Evolutionary conservation across 2,888 invertebrate species (phyloP).

Genomic region (Lagria hirta): DNA sequence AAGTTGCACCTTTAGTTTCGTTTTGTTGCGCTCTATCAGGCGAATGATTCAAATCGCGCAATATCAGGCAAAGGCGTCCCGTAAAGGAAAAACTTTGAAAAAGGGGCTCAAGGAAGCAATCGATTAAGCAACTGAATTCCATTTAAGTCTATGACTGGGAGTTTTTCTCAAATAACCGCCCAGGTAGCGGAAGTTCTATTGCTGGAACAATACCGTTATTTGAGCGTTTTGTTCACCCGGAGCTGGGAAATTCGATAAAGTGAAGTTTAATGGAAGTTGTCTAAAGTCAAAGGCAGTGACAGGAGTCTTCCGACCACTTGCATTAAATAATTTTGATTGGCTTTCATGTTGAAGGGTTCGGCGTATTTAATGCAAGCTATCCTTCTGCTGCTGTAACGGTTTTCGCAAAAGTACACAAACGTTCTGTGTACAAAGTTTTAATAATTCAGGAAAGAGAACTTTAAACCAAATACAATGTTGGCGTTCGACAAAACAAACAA

Average conservation of each 20-base stretch:
- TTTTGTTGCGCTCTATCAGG: slow-evolving; percentile 10
- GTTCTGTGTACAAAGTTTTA: too few species aligned
- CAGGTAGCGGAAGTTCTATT: slow-evolving; percentile 19
- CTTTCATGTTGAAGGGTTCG: too few species aligned
- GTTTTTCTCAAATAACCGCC: slow-evolving; percentile 21
- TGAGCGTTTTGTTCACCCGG: slow-evolving; percentile 19
- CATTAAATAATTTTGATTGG: slow-evolving; percentile 14
- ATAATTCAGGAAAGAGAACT: too few species aligned
- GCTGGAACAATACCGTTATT: slow-evolving; percentile 20
- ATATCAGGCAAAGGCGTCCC: slow-evolving; percentile 12
- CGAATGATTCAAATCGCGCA: slow-evolving; percentile 9
- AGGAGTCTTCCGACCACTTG: slow-evolving; percentile 5
- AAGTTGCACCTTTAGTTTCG: slow-evolving; percentile 10
- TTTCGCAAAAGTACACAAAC: too few species aligned
- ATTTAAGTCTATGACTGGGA: slow-evolving; percentile 20
- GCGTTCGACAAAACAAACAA: too few species aligned
- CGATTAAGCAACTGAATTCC: slow-evolving; percentile 18
- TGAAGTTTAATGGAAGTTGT: slow-evolving; percentile 21
- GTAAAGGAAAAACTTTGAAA: slow-evolving; percentile 6
- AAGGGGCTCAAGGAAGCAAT: slow-evolving; percentile 18
- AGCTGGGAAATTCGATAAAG: slow-evolving; percentile 17
- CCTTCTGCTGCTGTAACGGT: too few species aligned
- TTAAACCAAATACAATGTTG: too few species aligned
- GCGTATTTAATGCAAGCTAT: too few species aligned
- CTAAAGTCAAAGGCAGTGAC: slow-evolving; percentile 9